These are phyloP conservation scores for Protonemura montana DNA, from an alignment of 2,888 invertebrate species.

Conservation along the genomic window DNA sequence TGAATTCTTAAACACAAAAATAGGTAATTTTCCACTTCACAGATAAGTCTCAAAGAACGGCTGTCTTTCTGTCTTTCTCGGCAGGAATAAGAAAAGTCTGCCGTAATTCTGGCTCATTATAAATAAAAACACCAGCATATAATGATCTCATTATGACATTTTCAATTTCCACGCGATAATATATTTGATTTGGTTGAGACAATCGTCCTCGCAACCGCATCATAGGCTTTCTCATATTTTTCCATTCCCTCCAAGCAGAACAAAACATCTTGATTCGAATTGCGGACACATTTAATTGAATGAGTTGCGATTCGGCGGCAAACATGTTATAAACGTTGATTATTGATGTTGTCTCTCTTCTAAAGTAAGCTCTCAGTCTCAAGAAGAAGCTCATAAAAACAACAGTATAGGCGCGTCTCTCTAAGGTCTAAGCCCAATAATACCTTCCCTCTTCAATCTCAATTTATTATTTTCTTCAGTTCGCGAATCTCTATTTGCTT, in stretches of 20 bases:
- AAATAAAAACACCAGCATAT: no score
- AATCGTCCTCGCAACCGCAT: no score
- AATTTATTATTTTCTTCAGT: constrained; percentile 37
- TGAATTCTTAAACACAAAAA: no score
- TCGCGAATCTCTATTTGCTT: constrained; percentile 35
- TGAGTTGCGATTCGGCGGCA: background rate
- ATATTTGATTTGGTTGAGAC: no score
- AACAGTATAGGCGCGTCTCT: background rate
- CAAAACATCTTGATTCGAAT: background rate
- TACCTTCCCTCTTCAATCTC: constrained; percentile 37
- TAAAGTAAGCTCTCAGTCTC: background rate
- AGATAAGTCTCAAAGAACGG: no score
- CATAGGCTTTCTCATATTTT: background rate
- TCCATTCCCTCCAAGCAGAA: background rate
- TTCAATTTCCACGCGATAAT: no score
- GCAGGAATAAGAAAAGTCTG: no score
- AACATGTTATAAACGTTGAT: constrained; percentile 23
- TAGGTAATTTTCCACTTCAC: no score
- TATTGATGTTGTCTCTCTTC: constrained; percentile 23
- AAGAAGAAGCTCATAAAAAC: constrained; percentile 10
- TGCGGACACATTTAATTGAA: background rate
- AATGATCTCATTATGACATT: no score
- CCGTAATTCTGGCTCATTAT: no score
- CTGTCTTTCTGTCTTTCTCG: no score
- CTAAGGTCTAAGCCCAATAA: constrained; percentile 15